A percentile compares a stretch with the other conserved stretches of the same genome.
Conservation (phyloP, 1,140 invertebrate species). For the Copidosoma floridanum region DNA sequence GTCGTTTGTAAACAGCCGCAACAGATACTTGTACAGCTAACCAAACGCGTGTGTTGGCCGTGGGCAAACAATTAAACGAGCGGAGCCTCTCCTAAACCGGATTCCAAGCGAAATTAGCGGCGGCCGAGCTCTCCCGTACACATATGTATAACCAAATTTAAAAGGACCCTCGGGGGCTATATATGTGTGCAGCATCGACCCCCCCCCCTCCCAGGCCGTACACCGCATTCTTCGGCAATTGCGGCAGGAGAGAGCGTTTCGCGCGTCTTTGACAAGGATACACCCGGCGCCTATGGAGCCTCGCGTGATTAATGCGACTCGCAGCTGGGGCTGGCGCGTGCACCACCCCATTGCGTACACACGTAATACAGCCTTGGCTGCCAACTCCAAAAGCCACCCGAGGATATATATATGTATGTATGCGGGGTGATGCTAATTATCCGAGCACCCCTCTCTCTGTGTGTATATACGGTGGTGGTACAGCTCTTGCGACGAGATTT, state of each 20-base stretch:
- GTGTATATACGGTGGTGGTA: too few relatives aligned
- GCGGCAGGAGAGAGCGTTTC: too few relatives aligned
- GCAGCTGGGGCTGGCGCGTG: conserved; percentile 48
- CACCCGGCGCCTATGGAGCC: conserved; percentile 10
- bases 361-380: conserved; percentile 42
- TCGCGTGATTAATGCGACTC: conserved; percentile 53
- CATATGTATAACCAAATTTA: too few relatives aligned
- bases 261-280: neutral
- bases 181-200: too few relatives aligned
- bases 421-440: conserved; percentile 49
- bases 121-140: too few relatives aligned
- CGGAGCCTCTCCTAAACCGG: too few relatives aligned
- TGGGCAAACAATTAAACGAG: too few relatives aligned
- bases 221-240: neutral
- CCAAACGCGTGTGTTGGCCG: too few relatives aligned
- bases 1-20: too few relatives aligned
- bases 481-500: too few relatives aligned
- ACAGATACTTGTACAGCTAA: too few relatives aligned
- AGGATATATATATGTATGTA: conserved; percentile 40
- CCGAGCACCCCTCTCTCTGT: conserved; percentile 6
- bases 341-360: conserved; percentile 34
- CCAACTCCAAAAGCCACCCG: conserved; percentile 44
- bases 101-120: too few relatives aligned
- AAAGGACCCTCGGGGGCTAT: neutral
- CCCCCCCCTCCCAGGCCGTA: neutral